These are phyloP conservation scores for Microcebus lehilahytsara DNA, from an alignment of 2,113 vertebrate species.

Conservation along the genomic window DNA sequence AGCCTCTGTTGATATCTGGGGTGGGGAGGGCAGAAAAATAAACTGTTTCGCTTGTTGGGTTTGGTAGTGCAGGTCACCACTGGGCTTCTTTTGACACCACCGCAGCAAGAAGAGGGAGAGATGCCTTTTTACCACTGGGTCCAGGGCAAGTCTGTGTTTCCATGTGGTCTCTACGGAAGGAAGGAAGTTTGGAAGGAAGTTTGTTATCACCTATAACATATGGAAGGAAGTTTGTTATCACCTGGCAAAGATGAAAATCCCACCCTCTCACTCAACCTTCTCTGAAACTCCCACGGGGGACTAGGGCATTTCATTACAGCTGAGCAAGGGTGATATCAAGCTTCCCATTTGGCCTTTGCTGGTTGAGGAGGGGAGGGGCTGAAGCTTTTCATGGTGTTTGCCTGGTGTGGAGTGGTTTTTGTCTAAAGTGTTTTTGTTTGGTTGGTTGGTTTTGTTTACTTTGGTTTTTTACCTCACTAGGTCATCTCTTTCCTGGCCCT, in stretches of 20 bases:
- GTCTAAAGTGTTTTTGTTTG: not conserved
- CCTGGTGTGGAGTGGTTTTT: not conserved
- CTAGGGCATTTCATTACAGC: not conserved
- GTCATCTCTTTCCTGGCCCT: not conserved
- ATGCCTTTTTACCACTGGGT: accelerated
- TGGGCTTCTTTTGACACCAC: not conserved
- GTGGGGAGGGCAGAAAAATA: not conserved
- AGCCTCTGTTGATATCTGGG: not conserved
- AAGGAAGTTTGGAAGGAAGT: not conserved
- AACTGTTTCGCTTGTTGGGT: not conserved
- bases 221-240: not conserved
- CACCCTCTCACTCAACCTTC: not conserved
- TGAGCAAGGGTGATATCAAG: not conserved
- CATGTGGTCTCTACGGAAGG: not conserved
- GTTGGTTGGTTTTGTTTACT: not conserved
- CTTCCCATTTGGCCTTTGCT: not conserved
- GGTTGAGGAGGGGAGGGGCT: not conserved
- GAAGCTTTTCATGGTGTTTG: not conserved
- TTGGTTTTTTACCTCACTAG: not conserved
- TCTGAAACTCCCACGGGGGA: not conserved
- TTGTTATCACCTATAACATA: not conserved
- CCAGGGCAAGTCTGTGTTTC: no score
- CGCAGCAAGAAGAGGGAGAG: accelerated
- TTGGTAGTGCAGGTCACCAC: not conserved
- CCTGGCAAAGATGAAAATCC: not conserved